These are phyloP conservation scores for Leptinotarsa lineolata DNA, from an alignment of 1,140 invertebrate genomes.

Conservation along the genomic window DNA sequence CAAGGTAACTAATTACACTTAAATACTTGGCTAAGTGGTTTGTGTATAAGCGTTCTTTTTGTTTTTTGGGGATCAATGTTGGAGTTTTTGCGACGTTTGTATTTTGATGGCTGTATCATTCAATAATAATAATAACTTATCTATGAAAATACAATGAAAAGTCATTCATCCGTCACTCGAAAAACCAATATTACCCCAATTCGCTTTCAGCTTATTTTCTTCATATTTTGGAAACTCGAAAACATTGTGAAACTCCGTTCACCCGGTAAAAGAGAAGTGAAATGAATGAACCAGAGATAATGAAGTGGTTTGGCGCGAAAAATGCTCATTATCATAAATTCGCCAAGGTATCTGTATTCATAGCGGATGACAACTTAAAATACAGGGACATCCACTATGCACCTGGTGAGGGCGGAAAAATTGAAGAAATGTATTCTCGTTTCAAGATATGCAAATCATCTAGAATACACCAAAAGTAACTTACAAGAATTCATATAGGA, in stretches of 20 bases:
- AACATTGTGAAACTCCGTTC: background rate
- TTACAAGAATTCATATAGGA: no score
- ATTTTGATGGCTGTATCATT: background rate
- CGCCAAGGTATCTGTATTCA: slow-evolving; percentile 5
- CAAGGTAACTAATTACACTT: slow-evolving; percentile 34
- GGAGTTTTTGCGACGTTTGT: no score
- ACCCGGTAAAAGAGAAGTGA: background rate
- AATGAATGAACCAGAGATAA: background rate
- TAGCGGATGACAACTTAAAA: slow-evolving; percentile 11
- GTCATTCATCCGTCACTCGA: background rate
- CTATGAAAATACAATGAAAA: background rate
- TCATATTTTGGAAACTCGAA: background rate
- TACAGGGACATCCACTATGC: slow-evolving; percentile 18
- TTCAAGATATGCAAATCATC: no score
- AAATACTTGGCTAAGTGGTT: no score
- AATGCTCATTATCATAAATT: slow-evolving; percentile 14
- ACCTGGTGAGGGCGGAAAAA: background rate
- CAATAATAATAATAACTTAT: background rate
- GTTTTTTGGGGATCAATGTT: no score
- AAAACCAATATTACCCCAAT: background rate
- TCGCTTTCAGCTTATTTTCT: background rate
- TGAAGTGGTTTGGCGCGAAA: slow-evolving; percentile 10
- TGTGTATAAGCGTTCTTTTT: no score
- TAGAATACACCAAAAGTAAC: no score
- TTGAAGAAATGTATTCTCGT: no score